Conservation (phyloP, 2,113 vertebrate genomes). For the Amazona vittata region DNA sequence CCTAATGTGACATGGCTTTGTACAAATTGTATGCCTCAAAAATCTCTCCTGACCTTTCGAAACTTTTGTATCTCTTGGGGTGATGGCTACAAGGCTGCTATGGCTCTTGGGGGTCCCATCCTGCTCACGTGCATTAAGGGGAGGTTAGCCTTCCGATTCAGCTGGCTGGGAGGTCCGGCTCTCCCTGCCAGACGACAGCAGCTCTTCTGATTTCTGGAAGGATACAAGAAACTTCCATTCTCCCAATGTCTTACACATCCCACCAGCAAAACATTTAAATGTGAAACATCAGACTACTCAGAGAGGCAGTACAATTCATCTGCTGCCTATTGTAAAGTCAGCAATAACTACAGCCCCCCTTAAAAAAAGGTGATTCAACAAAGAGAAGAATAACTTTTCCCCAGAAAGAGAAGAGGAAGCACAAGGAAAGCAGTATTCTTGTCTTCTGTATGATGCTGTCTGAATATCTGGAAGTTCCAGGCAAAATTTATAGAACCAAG, state of each 20-base stretch:
- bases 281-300: neutral
- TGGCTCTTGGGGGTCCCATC: neutral
- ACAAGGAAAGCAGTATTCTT: neutral
- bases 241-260: neutral
- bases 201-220: neutral
- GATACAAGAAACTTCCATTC: rapidly evolving
- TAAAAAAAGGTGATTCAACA: neutral
- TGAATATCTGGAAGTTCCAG: neutral
- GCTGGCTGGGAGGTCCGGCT: neutral
- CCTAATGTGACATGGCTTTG: constrained; percentile 32
- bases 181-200: neutral
- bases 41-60: constrained; percentile 63
- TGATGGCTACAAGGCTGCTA: neutral
- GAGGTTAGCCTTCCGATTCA: rapidly evolving
- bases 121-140: rapidly evolving
- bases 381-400: neutral
- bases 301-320: neutral
- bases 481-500: neutral
- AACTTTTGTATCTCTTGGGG: constrained; percentile 2
- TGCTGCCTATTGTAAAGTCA: neutral
- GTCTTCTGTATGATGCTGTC: neutral
- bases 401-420: neutral
- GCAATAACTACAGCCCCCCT: neutral
- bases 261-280: neutral
- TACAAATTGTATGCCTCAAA: constrained; percentile 33